Conservation (phyloP, 2,888 invertebrate genomes). For the Hipparchia sbordonii region DNA sequence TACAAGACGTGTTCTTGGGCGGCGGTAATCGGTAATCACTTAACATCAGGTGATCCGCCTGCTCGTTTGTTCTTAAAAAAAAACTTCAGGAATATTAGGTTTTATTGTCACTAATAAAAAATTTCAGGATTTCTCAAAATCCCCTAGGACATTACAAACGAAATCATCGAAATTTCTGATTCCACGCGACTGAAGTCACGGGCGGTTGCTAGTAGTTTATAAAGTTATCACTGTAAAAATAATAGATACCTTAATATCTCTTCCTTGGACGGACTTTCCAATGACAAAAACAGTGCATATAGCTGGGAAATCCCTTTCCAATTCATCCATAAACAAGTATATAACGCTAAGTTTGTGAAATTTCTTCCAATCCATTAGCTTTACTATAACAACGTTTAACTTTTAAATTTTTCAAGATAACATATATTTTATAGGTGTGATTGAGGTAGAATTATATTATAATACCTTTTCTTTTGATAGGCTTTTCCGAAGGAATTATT, state of each 20-base stretch:
- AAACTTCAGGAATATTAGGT: no score
- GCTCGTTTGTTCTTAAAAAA: no score
- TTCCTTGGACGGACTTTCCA: conserved; percentile 89
- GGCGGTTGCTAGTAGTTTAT: no score
- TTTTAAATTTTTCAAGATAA: no score
- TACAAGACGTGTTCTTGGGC: no score
- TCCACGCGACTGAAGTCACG: no score
- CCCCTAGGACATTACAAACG: no score
- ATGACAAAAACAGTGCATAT: conserved; percentile 89
- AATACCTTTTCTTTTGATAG: conserved; percentile 58
- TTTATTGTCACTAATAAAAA: no score
- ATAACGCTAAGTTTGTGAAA: conserved; percentile 90
- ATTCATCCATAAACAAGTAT: conserved; percentile 88
- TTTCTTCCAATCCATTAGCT: conserved; percentile 88
- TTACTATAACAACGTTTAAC: conserved; percentile 48
- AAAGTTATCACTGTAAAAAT: background rate
- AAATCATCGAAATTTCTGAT: no score
- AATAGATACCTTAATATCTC: conserved; percentile 86
- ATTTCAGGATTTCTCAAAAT: no score
- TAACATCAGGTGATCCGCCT: no score
- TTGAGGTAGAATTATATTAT: background rate
- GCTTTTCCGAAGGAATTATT: conserved; percentile 54
- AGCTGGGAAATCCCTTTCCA: conserved; percentile 89
- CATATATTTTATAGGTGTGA: background rate
- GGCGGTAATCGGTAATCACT: no score